These are phyloP conservation scores for Crocuta crocuta DNA, from an alignment of 2,113 vertebrate genomes.

Conservation along the genomic window DNA sequence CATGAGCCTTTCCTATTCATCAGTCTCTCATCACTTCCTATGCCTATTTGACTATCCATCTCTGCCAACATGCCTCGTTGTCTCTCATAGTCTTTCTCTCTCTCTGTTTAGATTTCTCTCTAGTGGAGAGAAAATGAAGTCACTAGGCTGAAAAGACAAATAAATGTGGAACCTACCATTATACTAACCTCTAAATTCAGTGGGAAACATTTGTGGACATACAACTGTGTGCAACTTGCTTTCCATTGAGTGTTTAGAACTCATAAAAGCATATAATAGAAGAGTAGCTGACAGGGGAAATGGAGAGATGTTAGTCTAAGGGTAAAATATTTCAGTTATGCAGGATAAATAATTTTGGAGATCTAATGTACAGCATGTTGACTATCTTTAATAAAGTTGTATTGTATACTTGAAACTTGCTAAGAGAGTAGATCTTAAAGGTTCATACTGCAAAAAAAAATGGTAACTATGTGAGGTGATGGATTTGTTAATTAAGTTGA, in stretches of 20 bases:
- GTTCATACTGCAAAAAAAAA: background rate
- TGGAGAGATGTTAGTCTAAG: background rate
- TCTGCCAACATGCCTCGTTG: background rate
- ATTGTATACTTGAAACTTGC: background rate
- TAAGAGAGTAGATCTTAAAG: background rate
- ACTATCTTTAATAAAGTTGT: no score
- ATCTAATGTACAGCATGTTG: background rate
- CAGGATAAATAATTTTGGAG: background rate
- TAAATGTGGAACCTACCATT: background rate
- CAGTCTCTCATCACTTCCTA: background rate
- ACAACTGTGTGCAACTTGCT: background rate
- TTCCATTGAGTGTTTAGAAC: background rate
- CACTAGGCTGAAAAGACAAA: conserved; percentile 10
- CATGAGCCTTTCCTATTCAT: background rate
- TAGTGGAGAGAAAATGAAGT: conserved; percentile 23
- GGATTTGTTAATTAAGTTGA: background rate
- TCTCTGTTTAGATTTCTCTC: background rate
- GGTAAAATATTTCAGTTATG: background rate
- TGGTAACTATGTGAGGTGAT: background rate
- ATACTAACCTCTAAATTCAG: background rate
- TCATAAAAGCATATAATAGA: background rate
- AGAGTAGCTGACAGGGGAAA: background rate
- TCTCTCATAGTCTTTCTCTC: background rate
- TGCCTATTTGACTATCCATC: background rate
- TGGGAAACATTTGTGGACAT: background rate